phyloP scores from a whole-genome alignment of 2,888 invertebrate genomes.

The Lithophane socia region DNA sequence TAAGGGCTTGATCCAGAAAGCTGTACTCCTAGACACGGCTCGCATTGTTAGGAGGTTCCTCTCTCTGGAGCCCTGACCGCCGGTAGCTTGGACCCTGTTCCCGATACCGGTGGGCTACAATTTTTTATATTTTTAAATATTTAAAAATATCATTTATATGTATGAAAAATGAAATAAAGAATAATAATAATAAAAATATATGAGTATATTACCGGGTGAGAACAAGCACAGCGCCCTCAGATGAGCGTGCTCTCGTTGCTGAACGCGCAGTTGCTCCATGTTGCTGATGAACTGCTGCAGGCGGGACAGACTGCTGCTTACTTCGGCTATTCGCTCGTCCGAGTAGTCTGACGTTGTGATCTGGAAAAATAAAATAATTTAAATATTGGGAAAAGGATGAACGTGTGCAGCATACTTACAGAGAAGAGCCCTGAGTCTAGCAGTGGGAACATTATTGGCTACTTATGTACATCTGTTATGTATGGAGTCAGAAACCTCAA shows the following conservation, averaged over 20 bases:
- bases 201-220: slow-evolving; percentile 91
- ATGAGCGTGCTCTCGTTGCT: slow-evolving; percentile 96
- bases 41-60: too few relatives aligned
- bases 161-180: too few relatives aligned
- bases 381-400: neutral
- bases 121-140: too few relatives aligned
- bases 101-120: too few relatives aligned
- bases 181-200: neutral
- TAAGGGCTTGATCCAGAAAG: too few relatives aligned
- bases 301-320: slow-evolving; percentile 95
- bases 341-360: slow-evolving; percentile 93
- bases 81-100: too few relatives aligned
- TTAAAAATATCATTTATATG: too few relatives aligned
- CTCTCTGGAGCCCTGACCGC: too few relatives aligned
- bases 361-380: slow-evolving; percentile 63
- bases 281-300: slow-evolving; percentile 95
- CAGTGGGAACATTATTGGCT: neutral
- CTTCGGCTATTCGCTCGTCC: slow-evolving; percentile 93
- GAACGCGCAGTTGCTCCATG: slow-evolving; percentile 94
- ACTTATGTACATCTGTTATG: too few relatives aligned
- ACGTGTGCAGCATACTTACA: neutral
- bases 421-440: neutral
- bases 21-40: too few relatives aligned
- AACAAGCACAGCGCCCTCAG: slow-evolving; percentile 96
- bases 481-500: too few relatives aligned